Evolutionary conservation across 2,888 invertebrate genomes (phyloP).

Genomic region (Amiota minor): DNA sequence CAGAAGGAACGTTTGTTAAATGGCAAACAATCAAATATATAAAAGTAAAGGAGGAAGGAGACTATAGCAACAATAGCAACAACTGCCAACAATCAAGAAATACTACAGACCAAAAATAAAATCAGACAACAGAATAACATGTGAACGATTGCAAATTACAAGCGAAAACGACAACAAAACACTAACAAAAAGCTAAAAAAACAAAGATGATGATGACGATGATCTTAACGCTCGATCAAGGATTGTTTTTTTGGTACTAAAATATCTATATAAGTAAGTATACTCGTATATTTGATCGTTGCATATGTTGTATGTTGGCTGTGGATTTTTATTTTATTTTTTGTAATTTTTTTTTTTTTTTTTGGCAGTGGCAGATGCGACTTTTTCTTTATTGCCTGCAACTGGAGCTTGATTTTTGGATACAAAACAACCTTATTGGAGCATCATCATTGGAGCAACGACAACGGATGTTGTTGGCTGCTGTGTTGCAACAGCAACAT

Average conservation of each 20-base stretch:
- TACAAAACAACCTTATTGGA: constrained; percentile 29
- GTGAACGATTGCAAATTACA: constrained; percentile 67
- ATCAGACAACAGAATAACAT: constrained; percentile 61
- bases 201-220: neutral
- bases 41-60: neutral
- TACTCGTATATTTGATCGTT: constrained; percentile 11
- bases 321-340: constrained; percentile 13
- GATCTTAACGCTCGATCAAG: constrained; percentile 11
- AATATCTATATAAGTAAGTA: neutral
- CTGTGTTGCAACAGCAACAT: constrained; percentile 34
- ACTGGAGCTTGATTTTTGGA: constrained; percentile 38
- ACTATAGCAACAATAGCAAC: neutral
- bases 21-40: constrained; percentile 26
- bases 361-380: constrained; percentile 18
- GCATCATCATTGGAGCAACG: constrained; percentile 41
- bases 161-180: constrained; percentile 39
- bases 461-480: constrained; percentile 60
- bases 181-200: neutral
- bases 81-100: constrained; percentile 43
- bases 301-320: constrained; percentile 35
- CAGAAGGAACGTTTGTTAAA: constrained; percentile 24
- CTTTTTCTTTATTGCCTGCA: neutral
- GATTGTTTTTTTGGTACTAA: constrained; percentile 10
- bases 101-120: constrained; percentile 57
- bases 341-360: neutral